Evolutionary conservation across 2,797 vertebrate genomes (phyloP).

Genomic region (Sebastes hubbsi): DNA sequence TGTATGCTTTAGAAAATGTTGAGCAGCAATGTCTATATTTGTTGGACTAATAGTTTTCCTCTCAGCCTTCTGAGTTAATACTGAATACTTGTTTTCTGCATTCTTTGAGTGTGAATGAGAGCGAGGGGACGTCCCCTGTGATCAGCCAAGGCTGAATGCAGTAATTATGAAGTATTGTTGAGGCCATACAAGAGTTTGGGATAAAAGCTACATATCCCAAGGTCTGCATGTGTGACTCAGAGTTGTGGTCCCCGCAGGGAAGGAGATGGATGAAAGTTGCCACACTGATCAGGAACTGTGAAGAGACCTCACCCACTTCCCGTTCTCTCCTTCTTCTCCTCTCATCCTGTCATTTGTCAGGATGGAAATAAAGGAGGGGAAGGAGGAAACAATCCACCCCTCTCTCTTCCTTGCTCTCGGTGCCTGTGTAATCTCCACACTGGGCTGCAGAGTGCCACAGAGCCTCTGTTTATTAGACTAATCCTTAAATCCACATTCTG

Average conservation of each 20-base stretch:
- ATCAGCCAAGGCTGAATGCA: slow-evolving; percentile 24
- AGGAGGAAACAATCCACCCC: slow-evolving; percentile 34
- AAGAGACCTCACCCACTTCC: slow-evolving; percentile 62
- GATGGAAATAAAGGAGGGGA: slow-evolving; percentile 55
- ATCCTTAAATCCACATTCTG: slow-evolving; percentile 87
- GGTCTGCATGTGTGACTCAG: slow-evolving; percentile 46
- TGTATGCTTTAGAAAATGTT: neutral
- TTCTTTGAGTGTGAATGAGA: slow-evolving; percentile 37
- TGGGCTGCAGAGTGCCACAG: slow-evolving; percentile 79
- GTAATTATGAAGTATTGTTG: slow-evolving; percentile 38
- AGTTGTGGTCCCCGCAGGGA: slow-evolving; percentile 39
- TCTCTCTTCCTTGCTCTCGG: slow-evolving; percentile 61
- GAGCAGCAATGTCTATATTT: neutral
- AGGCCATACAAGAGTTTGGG: slow-evolving; percentile 39
- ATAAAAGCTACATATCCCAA: slow-evolving; percentile 34
- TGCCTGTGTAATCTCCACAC: slow-evolving; percentile 75
- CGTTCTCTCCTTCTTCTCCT: slow-evolving; percentile 48
- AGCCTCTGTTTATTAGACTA: slow-evolving; percentile 86
- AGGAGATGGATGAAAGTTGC: slow-evolving; percentile 51
- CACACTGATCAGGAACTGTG: slow-evolving; percentile 50
- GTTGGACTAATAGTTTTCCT: slow-evolving; percentile 5
- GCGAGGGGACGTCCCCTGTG: slow-evolving; percentile 23
- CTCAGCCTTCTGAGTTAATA: slow-evolving; percentile 1
- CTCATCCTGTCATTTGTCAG: slow-evolving; percentile 67
- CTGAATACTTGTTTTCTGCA: slow-evolving; percentile 14